A percentile compares a stretch with the other conserved stretches of the same genome.
Conservation (phyloP, 92 coral and sea anemone species). For the Ricordea florida region DNA sequence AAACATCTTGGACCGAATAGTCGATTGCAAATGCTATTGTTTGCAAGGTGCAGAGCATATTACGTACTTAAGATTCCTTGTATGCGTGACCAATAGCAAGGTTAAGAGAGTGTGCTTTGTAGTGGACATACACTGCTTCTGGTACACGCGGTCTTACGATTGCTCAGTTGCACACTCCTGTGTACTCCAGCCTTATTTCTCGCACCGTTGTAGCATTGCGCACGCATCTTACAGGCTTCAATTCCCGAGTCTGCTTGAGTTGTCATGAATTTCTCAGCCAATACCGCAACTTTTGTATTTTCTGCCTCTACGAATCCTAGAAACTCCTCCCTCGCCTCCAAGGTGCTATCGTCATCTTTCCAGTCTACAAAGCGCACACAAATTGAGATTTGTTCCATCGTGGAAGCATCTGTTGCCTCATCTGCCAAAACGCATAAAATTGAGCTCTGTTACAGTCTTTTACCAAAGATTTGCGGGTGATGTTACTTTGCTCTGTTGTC, state of each 20-base stretch:
- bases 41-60: slow-evolving; percentile 50
- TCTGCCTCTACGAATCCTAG: not conserved
- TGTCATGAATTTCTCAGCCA: no score
- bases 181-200: no score
- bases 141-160: no score
- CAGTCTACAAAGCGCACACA: not conserved
- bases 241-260: no score
- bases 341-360: slow-evolving; percentile 23
- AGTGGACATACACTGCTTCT: no score
- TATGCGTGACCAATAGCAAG: not conserved
- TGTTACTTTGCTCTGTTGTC: no score
- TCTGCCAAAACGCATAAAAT: not conserved
- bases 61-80: slow-evolving; percentile 10
- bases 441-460: not conserved
- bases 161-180: no score
- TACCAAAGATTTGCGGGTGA: not conserved
- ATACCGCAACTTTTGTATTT: no score
- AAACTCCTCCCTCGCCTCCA: not conserved
- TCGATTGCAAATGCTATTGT: slow-evolving; percentile 43
- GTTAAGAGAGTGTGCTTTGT: no score
- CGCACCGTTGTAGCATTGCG: no score
- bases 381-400: not conserved
- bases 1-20: slow-evolving; percentile 42
- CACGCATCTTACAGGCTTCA: no score
- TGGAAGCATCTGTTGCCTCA: not conserved